These are phyloP conservation scores for Anhinga rufa DNA, from an alignment of 2,113 vertebrate species.

Conservation along the genomic window DNA sequence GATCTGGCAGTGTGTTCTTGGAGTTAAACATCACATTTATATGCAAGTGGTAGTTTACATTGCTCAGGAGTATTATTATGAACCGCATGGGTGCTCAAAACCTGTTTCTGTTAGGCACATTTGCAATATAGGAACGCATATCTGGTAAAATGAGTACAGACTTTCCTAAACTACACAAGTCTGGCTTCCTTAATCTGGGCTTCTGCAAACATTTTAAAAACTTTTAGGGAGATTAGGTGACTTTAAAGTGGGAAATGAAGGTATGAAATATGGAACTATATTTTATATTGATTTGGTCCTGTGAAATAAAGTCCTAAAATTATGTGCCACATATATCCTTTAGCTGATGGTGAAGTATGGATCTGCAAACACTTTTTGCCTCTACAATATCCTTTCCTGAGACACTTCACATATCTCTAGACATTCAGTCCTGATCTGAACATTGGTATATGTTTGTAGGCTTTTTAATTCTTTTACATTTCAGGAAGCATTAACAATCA, in stretches of 20 bases:
- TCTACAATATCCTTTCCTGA: not conserved
- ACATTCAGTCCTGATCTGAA: not conserved
- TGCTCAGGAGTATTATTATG: not conserved
- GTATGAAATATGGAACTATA: not conserved
- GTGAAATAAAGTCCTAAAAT: not conserved
- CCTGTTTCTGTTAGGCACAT: not conserved
- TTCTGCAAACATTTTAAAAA: not conserved
- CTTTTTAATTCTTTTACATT: not conserved
- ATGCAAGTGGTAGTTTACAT: not conserved
- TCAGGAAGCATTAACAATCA: not conserved
- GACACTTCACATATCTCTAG: not conserved
- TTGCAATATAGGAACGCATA: not conserved
- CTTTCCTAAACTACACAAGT: not conserved
- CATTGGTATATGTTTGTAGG: fast-evolving
- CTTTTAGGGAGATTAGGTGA: not conserved
- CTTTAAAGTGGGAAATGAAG: not conserved
- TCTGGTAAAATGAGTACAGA: not conserved
- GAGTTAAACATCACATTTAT: not conserved
- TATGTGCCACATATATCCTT: not conserved
- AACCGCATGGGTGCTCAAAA: not conserved
- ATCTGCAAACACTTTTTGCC: not conserved
- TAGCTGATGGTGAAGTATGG: not conserved
- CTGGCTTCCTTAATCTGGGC: not conserved
- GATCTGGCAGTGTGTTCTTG: not conserved
- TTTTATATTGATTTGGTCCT: not conserved